Percentiles rank a stretch among this genome's conserved stretches.
These are phyloP conservation scores for Thymelicus acteon DNA, from an alignment of 2,888 invertebrate species.

Conservation along the genomic window DNA sequence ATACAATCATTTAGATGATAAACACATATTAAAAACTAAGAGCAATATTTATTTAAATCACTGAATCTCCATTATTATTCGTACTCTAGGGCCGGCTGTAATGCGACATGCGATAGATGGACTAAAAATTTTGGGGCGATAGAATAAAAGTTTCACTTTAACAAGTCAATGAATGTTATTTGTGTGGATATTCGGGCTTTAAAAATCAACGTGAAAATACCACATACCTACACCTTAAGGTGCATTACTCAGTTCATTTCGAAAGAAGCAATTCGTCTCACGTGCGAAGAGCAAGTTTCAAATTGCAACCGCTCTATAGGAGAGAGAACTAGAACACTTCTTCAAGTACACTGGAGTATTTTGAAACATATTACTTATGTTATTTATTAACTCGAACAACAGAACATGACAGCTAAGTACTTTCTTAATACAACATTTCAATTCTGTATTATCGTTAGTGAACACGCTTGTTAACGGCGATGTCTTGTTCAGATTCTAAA, in stretches of 20 bases:
- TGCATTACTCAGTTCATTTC: slow-evolving; percentile 47
- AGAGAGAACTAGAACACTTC: slow-evolving; percentile 58
- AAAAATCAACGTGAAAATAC: slow-evolving; percentile 17
- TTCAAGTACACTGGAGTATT: slow-evolving; percentile 35
- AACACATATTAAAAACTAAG: no score
- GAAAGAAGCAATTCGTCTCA: slow-evolving; percentile 52
- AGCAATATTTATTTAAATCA: no score
- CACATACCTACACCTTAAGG: slow-evolving; percentile 16
- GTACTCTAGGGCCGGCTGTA: no score
- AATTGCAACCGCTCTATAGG: slow-evolving; percentile 58
- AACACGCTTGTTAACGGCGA: no score
- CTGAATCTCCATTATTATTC: no score
- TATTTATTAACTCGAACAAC: neutral
- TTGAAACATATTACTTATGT: slow-evolving; percentile 3
- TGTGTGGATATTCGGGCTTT: no score
- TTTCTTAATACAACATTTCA: slow-evolving; percentile 3
- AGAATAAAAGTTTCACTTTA: no score
- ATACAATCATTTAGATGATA: no score
- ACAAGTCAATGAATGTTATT: no score
- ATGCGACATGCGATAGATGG: no score
- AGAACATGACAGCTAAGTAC: neutral
- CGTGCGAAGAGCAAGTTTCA: slow-evolving; percentile 57
- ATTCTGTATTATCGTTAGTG: neutral
- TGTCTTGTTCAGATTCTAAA: no score
- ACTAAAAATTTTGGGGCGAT: no score